A percentile compares a stretch with the other conserved stretches of the same genome.
These are phyloP conservation scores for Triplophysa tibetana DNA, from an alignment of 2,113 vertebrate genomes.

Conservation along the genomic window DNA sequence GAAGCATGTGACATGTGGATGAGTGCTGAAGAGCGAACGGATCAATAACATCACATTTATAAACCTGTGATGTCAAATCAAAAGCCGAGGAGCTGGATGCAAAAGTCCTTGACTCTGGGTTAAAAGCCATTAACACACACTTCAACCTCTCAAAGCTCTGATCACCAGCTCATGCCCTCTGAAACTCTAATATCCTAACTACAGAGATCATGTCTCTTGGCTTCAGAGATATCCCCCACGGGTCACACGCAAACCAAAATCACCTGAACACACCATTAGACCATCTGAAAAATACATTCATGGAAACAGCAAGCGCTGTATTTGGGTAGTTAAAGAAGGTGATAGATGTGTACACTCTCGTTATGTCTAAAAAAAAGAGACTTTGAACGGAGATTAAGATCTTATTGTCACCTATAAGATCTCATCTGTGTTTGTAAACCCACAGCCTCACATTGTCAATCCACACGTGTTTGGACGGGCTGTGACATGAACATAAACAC, in stretches of 20 bases:
- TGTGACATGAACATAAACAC: conserved; percentile 31
- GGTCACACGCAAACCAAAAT: too few species aligned
- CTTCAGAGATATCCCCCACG: neutral
- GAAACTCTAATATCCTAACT: neutral
- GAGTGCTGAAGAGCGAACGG: neutral
- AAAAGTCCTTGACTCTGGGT: conserved; percentile 44
- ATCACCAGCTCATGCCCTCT: conserved; percentile 15
- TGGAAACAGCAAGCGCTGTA: too few species aligned
- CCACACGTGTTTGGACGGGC: conserved; percentile 27
- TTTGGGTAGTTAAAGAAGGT: too few species aligned
- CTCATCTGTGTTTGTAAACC: neutral
- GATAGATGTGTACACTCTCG: too few species aligned
- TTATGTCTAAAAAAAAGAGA: too few species aligned
- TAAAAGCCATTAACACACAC: conserved; percentile 38
- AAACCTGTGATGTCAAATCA: conserved; percentile 47
- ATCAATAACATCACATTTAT: conserved; percentile 45
- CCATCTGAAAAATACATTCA: too few species aligned
- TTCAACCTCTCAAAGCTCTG: conserved; percentile 33
- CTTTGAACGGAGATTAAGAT: too few species aligned
- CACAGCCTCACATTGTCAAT: conserved; percentile 13
- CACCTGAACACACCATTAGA: too few species aligned
- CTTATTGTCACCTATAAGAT: too few species aligned
- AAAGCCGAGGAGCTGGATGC: conserved; percentile 33
- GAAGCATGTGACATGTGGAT: neutral
- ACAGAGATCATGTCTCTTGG: neutral